Conservation (phyloP, 2,113 vertebrate species). For the Anguilla japonica region DNA sequence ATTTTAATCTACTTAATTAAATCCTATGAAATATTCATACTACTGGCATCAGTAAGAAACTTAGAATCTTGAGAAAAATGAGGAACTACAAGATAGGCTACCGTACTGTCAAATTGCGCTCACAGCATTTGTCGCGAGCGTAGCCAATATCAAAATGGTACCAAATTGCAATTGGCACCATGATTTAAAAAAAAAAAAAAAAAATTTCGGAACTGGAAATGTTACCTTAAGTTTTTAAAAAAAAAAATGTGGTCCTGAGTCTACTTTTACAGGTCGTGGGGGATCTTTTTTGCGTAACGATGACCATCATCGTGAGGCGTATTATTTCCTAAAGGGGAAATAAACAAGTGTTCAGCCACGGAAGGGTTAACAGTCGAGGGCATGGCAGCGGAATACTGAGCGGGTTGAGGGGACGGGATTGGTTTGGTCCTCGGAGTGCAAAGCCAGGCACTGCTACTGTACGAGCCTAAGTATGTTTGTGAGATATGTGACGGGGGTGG, state of each 20-base stretch:
- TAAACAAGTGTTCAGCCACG: background rate
- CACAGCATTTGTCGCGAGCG: too few relatives aligned
- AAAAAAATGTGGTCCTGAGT: background rate
- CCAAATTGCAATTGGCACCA: background rate
- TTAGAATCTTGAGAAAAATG: too few relatives aligned
- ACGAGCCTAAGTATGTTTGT: slow-evolving; percentile 20
- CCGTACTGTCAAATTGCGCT: too few relatives aligned
- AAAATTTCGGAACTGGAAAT: background rate
- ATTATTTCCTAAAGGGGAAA: background rate
- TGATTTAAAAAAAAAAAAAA: background rate
- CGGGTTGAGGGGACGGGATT: slow-evolving; percentile 21
- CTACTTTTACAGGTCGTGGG: background rate
- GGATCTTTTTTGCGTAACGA: background rate
- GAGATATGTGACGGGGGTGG: slow-evolving; percentile 21
- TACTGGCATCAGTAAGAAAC: too few relatives aligned
- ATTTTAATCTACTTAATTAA: too few relatives aligned
- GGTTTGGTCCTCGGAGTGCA: slow-evolving; percentile 28
- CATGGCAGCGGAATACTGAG: slow-evolving; percentile 10
- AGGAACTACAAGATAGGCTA: too few relatives aligned
- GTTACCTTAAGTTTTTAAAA: background rate
- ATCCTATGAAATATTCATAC: too few relatives aligned
- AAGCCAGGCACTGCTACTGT: slow-evolving; percentile 20
- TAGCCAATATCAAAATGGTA: background rate
- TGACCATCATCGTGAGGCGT: background rate
- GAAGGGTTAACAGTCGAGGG: slow-evolving; percentile 32